Conservation (phyloP, 30 jellyfish, hydroid and myxozoan species). For the Phacellophora camtschatica region DNA sequence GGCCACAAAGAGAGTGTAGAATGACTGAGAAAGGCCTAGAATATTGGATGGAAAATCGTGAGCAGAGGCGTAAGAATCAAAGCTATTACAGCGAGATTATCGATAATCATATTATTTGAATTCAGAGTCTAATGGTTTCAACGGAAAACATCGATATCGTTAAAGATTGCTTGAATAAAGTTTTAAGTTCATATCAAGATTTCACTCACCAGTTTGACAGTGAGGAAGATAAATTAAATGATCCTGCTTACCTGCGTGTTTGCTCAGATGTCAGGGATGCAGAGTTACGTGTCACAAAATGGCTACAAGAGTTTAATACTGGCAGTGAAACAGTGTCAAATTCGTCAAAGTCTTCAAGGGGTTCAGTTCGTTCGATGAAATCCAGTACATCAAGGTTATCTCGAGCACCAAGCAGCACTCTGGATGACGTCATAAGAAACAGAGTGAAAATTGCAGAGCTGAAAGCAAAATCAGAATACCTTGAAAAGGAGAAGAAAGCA, state of each 20-base stretch:
- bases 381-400: constrained; percentile 33
- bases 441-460: constrained; percentile 41
- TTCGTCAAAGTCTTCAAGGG: constrained; percentile 21
- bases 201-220: constrained; percentile 13
- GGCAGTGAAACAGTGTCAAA: background rate
- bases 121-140: constrained; percentile 17
- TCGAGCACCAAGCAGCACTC: constrained; percentile 1
- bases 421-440: constrained; percentile 41
- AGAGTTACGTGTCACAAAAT: constrained; percentile 17
- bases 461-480: constrained; percentile 14
- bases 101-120: background rate
- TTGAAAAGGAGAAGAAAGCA: constrained; percentile 50
- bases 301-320: constrained; percentile 3
- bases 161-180: constrained; percentile 4
- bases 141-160: background rate
- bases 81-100: constrained; percentile 11
- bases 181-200: constrained; percentile 6
- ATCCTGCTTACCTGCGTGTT: background rate
- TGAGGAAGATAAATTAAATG: constrained; percentile 8
- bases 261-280: background rate
- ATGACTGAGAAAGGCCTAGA: constrained; percentile 20
- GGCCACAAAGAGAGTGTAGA: constrained; percentile 7
- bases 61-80: constrained; percentile 17
- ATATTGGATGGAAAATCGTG: constrained; percentile 11
- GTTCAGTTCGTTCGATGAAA: constrained; percentile 32